Base-by-base conservation (phyloP, 64 coral and sea anemone genomes). In the Montipora cactus region DNA sequence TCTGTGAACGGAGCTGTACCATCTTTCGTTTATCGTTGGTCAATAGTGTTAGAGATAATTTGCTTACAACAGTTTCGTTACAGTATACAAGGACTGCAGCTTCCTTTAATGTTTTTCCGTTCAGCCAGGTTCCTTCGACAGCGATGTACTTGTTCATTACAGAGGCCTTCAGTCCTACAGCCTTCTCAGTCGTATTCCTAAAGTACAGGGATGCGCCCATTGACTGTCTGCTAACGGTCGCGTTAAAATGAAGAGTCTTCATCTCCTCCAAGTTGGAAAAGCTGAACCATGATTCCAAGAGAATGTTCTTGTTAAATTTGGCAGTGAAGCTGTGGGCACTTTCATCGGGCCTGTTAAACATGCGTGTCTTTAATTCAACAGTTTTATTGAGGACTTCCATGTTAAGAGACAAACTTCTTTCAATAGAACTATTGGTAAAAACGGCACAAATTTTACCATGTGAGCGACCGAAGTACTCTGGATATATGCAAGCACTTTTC, bases 211-310 rank as follows among this genome's bases (percentile, higher is more conserved):
- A 74, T 11, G 84, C 89, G 92, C 71, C 70, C 0, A 83, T 45
- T 11, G 96, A 97, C 44, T 78, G 82, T n/a, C 88, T 89, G 23
- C 75, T 77, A 19, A 97, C 77, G 59, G 96, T 97, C 10, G 89
- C 62, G 76, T 97, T 97, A 47, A 97, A 76, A 47, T 75, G 49
- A 15, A 95, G 59, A 5, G 57, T 88, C 47, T 95, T 97, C n/a
- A 91, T 46, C 28, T 73, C 74, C 2, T 55, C 61, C 12, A 89
- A 46, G 66, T 83, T 77, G 5, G 88, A 46, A 59, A 58, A 88
- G 82, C 79, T 95, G 10, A 91, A 45, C 89, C 93, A 97, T 8
- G 96, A 97, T 81, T 97, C 96, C 58, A 94, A 79, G 15, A 53
- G 69, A 16, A 80, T 92, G 8, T 89, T 81, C 18, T 71, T 89